phyloP scores from a whole-genome alignment of 2,888 invertebrate species.

The Plemyria rubiginata region DNA sequence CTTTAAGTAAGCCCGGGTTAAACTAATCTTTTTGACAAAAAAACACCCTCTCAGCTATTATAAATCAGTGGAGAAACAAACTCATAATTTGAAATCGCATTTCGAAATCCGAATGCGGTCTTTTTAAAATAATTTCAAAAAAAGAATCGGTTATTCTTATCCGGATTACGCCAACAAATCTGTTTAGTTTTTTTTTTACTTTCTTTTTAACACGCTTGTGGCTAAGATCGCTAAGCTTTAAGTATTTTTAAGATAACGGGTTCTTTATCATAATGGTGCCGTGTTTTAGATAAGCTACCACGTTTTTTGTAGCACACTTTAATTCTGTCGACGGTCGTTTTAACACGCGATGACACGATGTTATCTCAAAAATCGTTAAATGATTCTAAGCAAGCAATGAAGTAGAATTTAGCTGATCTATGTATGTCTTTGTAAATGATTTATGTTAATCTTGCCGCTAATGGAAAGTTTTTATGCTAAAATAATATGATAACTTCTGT shows the following conservation, averaged over 20 bases:
- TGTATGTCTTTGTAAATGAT: constrained; percentile 22
- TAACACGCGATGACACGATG: constrained; percentile 50
- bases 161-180: constrained; percentile 23
- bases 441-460: constrained; percentile 7
- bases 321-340: constrained; percentile 49
- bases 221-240: constrained; percentile 47
- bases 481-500: constrained; percentile 12
- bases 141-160: constrained; percentile 7
- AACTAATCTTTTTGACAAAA: constrained; percentile 3
- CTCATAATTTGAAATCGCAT: constrained; percentile 22
- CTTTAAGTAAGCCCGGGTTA: constrained; percentile 1
- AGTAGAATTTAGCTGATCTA: constrained; percentile 13
- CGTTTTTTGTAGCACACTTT: constrained; percentile 51
- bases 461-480: constrained; percentile 11
- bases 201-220: constrained; percentile 50
- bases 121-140: constrained; percentile 15
- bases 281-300: constrained; percentile 70
- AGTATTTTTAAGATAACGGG: constrained; percentile 51
- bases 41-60: not conserved
- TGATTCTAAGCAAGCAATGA: constrained; percentile 32
- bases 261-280: constrained; percentile 66
- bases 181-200: constrained; percentile 39
- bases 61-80: constrained; percentile 17
- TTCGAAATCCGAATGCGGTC: constrained; percentile 1
- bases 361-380: constrained; percentile 43